A percentile compares a stretch with the other conserved stretches of the same genome.
Conservation (phyloP, 2,797 vertebrate genomes). For the Tolypeutes matacus region DNA sequence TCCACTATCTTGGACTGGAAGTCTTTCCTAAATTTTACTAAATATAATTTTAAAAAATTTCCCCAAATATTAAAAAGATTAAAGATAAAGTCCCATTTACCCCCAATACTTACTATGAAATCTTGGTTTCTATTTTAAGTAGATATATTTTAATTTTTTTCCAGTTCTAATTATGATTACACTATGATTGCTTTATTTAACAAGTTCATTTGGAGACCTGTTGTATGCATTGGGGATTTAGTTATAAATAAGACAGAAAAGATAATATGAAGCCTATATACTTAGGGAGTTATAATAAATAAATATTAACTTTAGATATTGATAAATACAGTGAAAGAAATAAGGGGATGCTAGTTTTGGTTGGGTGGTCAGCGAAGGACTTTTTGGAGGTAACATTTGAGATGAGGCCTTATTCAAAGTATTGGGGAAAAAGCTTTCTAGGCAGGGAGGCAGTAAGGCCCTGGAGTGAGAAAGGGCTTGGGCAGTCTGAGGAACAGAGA, state of each 20-base stretch:
- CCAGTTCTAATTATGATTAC: conserved; percentile 6
- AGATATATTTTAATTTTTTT: not conserved
- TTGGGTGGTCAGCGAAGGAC: not conserved
- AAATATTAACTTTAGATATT: conserved; percentile 21
- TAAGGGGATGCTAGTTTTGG: conserved; percentile 24
- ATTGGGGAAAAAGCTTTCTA: not conserved
- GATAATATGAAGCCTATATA: not conserved
- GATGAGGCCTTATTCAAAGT: not conserved
- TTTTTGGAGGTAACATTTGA: not conserved
- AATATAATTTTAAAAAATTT: not conserved
- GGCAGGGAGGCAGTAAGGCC: not conserved
- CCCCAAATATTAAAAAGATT: not conserved
- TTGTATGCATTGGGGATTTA: conserved; percentile 27
- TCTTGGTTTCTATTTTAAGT: conserved; percentile 34
- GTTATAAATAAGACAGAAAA: conserved; percentile 32
- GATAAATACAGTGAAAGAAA: not conserved
- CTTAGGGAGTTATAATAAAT: not conserved
- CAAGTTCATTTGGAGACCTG: not conserved
- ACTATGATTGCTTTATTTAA: not conserved
- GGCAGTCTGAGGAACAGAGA: not conserved
- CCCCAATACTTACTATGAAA: conserved; percentile 29
- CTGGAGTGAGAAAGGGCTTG: not conserved
- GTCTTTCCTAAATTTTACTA: not conserved
- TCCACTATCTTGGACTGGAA: not conserved
- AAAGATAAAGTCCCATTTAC: not conserved